Evolutionary conservation across 2,797 vertebrate genomes (phyloP).

Genomic region (Lepilemur ruficaudatus): DNA sequence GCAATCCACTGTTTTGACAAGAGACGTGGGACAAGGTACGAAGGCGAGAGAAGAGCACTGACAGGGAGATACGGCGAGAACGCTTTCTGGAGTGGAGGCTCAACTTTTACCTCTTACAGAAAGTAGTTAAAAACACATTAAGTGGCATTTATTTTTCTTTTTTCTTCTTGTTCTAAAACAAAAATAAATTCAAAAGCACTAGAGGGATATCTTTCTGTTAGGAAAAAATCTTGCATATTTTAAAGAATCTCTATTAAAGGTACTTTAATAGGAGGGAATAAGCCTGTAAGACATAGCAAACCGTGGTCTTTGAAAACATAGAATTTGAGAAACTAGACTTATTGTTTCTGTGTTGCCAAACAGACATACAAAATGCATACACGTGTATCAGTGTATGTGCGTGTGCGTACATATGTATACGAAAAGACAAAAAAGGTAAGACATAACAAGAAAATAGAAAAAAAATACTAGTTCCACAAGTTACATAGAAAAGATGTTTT

Average conservation of each 20-base stretch:
- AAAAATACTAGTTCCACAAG: not conserved
- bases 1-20: conserved; percentile 53
- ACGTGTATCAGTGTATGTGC: not conserved
- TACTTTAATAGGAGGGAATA: not conserved
- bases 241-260: not conserved
- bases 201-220: not conserved
- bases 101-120: conserved; percentile 30
- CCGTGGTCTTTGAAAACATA: not conserved
- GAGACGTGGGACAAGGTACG: conserved; percentile 7
- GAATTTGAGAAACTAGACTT: not conserved
- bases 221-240: not conserved
- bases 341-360: not conserved
- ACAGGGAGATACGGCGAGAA: not conserved
- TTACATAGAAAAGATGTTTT: not conserved
- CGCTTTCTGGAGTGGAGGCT: not conserved
- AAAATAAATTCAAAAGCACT: conserved; percentile 5
- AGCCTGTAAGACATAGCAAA: not conserved
- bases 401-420: not conserved
- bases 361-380: not conserved
- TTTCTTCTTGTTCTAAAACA: conserved; percentile 23
- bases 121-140: not conserved
- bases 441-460: not conserved
- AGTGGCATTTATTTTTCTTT: not conserved
- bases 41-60: conserved; percentile 10
- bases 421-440: not conserved